These are phyloP conservation scores for Coendou prehensilis DNA, from an alignment of 2,797 vertebrate genomes.

Conservation along the genomic window DNA sequence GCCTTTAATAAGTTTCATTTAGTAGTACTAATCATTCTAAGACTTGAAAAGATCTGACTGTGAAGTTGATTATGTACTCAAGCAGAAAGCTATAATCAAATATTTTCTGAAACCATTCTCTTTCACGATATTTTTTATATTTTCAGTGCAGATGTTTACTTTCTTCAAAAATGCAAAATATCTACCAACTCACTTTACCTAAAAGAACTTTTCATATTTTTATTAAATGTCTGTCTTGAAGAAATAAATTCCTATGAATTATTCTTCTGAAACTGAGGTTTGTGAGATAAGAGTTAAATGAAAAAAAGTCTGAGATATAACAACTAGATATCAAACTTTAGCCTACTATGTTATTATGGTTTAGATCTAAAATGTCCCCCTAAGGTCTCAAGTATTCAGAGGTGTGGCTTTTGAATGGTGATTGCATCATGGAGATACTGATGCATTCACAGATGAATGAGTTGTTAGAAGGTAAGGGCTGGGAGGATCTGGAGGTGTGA, in stretches of 20 bases:
- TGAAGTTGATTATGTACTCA: conserved; percentile 77
- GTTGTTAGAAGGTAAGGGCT: too few relatives aligned
- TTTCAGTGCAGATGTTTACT: conserved; percentile 67
- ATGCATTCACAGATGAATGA: background rate
- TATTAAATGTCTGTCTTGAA: conserved; percentile 28
- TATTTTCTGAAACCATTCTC: conserved; percentile 53
- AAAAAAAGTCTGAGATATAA: background rate
- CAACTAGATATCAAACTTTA: background rate
- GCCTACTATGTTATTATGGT: background rate
- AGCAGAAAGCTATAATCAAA: conserved; percentile 73
- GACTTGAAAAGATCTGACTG: conserved; percentile 74
- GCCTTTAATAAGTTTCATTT: conserved; percentile 71
- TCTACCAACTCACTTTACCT: conserved; percentile 33
- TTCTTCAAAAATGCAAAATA: conserved; percentile 67
- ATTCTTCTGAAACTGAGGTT: conserved; percentile 45
- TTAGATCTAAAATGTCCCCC: background rate
- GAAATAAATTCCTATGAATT: conserved; percentile 30
- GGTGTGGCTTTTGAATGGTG: background rate
- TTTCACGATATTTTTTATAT: background rate
- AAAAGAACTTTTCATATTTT: conserved; percentile 31
- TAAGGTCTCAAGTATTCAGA: background rate
- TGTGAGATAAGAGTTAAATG: background rate
- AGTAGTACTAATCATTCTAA: conserved; percentile 71
- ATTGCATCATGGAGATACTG: background rate
- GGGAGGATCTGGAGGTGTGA: background rate